Conservation (phyloP, 2,888 invertebrate species). For the Caenorhabditis sp. region DNA sequence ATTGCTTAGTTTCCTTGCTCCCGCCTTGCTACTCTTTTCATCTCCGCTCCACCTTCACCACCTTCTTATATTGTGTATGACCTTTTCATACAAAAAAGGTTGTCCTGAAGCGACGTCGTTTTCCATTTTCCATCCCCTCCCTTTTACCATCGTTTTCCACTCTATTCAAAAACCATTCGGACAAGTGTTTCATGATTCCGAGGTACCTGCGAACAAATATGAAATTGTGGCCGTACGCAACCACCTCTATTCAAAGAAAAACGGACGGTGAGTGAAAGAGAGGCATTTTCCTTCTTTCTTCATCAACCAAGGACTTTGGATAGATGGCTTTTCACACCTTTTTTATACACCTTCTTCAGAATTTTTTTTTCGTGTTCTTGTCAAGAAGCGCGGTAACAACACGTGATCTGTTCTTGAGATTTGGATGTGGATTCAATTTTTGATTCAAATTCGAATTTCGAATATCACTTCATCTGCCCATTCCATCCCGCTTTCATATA, state of each 20-base stretch:
- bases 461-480: no score
- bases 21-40: conserved; percentile 11
- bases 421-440: conserved; percentile 2
- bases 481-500: no score
- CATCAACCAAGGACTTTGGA: conserved; percentile 11
- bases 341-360: conserved; percentile 16
- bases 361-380: conserved; percentile 1
- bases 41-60: conserved; percentile 6
- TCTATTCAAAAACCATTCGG: conserved; percentile 51
- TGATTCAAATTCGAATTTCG: no score
- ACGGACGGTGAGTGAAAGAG: conserved; percentile 14
- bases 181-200: conserved; percentile 61
- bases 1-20: no score
- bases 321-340: conserved; percentile 31
- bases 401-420: conserved; percentile 52
- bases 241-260: conserved; percentile 30
- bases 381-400: conserved; percentile 37
- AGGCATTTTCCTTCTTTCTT: conserved; percentile 23
- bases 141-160: no score
- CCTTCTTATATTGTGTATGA: conserved; percentile 21
- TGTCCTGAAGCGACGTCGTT: conserved; percentile 16
- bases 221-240: conserved; percentile 15
- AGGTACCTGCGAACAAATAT: conserved; percentile 50
- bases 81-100: no score
- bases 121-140: no score